Conservation (phyloP, 2,797 vertebrate species). For the Acrocephalus scirpaceus region DNA sequence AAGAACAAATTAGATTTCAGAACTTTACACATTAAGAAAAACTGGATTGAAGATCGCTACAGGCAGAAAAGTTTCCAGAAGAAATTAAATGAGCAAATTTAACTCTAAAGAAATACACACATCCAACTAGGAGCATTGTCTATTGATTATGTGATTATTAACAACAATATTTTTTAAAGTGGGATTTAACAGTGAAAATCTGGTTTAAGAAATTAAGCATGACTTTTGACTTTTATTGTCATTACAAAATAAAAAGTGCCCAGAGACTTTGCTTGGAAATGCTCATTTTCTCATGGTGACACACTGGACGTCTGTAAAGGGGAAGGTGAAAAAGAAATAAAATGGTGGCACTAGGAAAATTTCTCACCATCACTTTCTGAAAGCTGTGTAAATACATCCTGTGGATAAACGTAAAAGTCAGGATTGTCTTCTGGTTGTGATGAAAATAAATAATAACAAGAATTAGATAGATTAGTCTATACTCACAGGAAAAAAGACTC, state of each 20-base stretch:
- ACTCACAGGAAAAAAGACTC: not conserved
- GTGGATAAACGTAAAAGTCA: not conserved
- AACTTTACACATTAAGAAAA: not conserved
- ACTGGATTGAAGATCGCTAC: not conserved
- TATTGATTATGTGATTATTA: not conserved
- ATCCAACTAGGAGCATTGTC: not conserved
- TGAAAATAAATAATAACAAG: not conserved
- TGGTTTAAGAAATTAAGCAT: not conserved
- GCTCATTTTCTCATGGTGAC: not conserved
- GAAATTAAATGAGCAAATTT: not conserved
- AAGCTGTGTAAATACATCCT: not conserved
- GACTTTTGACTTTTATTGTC: not conserved
- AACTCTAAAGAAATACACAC: not conserved
- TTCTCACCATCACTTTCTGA: not conserved
- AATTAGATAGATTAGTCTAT: not conserved
- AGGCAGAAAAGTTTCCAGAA: not conserved
- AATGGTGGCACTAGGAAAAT: not conserved
- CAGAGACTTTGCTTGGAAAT: not conserved
- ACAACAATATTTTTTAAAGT: not conserved
- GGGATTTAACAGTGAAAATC: not conserved
- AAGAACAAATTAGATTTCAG: not conserved
- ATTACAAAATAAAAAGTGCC: not conserved
- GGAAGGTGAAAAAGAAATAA: not conserved
- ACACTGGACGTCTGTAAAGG: not conserved
- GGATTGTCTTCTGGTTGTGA: not conserved